These are phyloP conservation scores for Eucidaris tribuloides DNA, from an alignment of 35 echinoderm and acorn worm genomes.

Conservation along the genomic window DNA sequence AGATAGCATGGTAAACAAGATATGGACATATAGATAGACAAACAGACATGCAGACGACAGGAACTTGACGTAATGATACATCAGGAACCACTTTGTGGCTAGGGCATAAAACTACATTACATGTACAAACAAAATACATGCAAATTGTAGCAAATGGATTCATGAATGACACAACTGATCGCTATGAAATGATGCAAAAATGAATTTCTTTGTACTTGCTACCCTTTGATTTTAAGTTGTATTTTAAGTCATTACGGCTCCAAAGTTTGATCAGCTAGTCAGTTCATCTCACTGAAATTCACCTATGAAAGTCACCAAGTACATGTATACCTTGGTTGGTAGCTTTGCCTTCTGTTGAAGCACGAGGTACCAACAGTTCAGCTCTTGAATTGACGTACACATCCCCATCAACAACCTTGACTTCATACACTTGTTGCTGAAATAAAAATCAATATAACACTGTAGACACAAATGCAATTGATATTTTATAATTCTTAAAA, in stretches of 20 bases:
- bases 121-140: no score
- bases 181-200: not conserved
- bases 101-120: no score
- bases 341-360: not conserved
- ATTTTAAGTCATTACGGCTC: not conserved
- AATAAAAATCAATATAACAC: not conserved
- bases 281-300: not conserved
- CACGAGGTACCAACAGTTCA: constrained; percentile 27
- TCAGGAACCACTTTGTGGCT: no score
- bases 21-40: no score
- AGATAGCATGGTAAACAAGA: no score
- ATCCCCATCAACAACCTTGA: constrained; percentile 55
- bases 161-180: no score
- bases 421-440: constrained; percentile 74
- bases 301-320: no score
- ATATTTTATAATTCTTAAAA: no score
- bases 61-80: no score
- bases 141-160: no score
- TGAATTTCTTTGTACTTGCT: not conserved
- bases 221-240: not conserved
- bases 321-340: not conserved
- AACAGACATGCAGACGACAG: no score
- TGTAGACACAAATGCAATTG: not conserved
- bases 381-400: constrained; percentile 59
- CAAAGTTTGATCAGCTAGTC: not conserved